Conservation (phyloP, 37 sponge, comb jelly and placozoan genomes). For the Aplysina aerophoba region DNA sequence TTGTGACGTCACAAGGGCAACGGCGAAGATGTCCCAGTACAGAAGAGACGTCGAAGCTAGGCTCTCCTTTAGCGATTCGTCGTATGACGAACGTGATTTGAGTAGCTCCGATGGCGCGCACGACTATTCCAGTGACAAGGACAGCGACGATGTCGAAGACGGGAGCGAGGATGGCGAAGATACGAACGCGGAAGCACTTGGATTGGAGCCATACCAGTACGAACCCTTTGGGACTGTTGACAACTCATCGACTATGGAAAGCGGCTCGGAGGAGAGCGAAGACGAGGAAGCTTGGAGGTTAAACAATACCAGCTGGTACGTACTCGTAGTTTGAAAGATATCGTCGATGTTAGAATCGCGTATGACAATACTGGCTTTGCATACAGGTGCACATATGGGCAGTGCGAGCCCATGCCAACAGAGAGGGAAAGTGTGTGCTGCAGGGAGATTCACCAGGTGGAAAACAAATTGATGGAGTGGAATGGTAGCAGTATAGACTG, state of each 20-base stretch:
- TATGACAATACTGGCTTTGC: not conserved
- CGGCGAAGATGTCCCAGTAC: too few relatives aligned
- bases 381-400: conserved; percentile 44
- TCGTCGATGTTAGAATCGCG: not conserved
- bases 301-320: conserved; percentile 34
- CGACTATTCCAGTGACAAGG: too few relatives aligned
- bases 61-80: not conserved
- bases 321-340: not conserved
- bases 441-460: conserved; percentile 20
- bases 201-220: conserved; percentile 27
- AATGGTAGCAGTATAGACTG: not conserved
- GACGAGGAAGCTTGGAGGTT: not conserved
- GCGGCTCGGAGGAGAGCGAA: not conserved
- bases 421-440: conserved; percentile 41
- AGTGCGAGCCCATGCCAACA: conserved; percentile 44
- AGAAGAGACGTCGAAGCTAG: not conserved
- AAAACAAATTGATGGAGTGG: not conserved
- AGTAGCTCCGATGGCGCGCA: not conserved
- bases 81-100: not conserved
- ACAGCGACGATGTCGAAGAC: too few relatives aligned
- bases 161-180: too few relatives aligned
- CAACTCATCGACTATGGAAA: not conserved
- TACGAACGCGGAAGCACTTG: not conserved
- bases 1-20: too few relatives aligned
- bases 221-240: not conserved